Percentiles rank a stretch among this genome's conserved stretches.
Evolutionary conservation across 2,113 vertebrate species (phyloP).

Genomic region (Nipponia nippon): DNA sequence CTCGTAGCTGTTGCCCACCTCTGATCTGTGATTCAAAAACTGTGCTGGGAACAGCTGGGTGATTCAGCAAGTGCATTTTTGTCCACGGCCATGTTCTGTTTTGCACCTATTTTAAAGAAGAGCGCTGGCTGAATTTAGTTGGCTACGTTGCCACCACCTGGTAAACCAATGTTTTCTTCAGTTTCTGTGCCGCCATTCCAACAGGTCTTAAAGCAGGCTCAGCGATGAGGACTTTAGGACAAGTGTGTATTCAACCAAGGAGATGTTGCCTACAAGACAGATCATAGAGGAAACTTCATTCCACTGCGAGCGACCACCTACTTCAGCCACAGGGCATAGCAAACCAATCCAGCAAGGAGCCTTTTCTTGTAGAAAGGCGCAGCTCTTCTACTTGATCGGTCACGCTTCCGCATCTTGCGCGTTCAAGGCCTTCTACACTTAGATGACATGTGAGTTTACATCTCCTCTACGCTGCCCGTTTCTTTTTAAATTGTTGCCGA

Average conservation of each 20-base stretch:
- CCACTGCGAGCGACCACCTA: rapidly evolving
- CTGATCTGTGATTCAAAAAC: background rate
- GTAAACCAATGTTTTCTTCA: background rate
- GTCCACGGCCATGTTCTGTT: background rate
- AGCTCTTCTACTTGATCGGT: background rate
- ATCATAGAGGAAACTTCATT: background rate
- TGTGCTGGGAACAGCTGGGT: background rate
- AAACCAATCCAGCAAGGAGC: background rate
- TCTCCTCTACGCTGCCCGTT: background rate
- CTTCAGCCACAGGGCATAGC: background rate
- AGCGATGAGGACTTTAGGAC: background rate
- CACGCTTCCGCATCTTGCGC: rapidly evolving
- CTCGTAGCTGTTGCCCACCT: background rate
- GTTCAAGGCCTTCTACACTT: background rate
- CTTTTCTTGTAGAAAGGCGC: background rate
- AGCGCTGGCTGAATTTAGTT: background rate
- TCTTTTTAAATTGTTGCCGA: background rate
- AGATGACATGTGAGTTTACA: background rate
- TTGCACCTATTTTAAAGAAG: background rate
- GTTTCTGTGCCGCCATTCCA: background rate
- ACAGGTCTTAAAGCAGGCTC: background rate
- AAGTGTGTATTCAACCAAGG: background rate
- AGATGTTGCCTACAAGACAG: background rate
- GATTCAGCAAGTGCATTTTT: background rate
- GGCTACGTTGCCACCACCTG: background rate